phyloP scores from a whole-genome alignment of 2,113 vertebrate genomes.

The Thunnus maccoyii region DNA sequence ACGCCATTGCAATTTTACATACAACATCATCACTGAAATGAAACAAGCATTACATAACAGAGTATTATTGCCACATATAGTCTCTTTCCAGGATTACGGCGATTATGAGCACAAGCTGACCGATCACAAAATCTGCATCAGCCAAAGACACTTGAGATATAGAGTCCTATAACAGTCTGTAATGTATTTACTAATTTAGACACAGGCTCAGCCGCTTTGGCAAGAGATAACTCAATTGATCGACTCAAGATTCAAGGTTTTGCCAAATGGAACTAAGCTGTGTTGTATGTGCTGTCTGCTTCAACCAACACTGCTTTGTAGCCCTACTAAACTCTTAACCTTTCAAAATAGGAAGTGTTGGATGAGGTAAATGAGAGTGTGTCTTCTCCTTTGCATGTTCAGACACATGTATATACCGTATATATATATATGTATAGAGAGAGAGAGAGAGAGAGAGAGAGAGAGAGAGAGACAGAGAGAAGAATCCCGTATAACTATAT shows the following conservation, averaged over 20 bases:
- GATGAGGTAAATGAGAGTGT: slow-evolving; percentile 75
- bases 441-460: slow-evolving; percentile 3
- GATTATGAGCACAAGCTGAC: slow-evolving; percentile 55
- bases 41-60: slow-evolving; percentile 72
- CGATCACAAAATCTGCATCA: slow-evolving; percentile 29
- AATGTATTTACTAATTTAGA: slow-evolving; percentile 51
- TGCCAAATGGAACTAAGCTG: slow-evolving; percentile 51
- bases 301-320: slow-evolving; percentile 29
- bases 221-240: slow-evolving; percentile 29
- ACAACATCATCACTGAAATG: slow-evolving; percentile 64
- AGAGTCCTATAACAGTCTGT: slow-evolving; percentile 75
- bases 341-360: slow-evolving; percentile 49
- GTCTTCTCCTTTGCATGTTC: slow-evolving; percentile 37
- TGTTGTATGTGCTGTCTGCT: slow-evolving; percentile 44
- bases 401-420: slow-evolving; percentile 33
- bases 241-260: slow-evolving; percentile 4
- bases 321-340: slow-evolving; percentile 22
- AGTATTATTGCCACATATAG: slow-evolving; percentile 79
- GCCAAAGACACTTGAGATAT: slow-evolving; percentile 58
- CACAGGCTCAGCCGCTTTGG: slow-evolving; percentile 40
- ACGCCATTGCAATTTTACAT: slow-evolving; percentile 69
- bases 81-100: slow-evolving; percentile 47
- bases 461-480: background rate
- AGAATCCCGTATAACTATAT: slow-evolving; percentile 41
- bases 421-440: background rate